Evolutionary conservation across 2,888 invertebrate genomes (phyloP).

Genomic region (Sympetrum striolatum): DNA sequence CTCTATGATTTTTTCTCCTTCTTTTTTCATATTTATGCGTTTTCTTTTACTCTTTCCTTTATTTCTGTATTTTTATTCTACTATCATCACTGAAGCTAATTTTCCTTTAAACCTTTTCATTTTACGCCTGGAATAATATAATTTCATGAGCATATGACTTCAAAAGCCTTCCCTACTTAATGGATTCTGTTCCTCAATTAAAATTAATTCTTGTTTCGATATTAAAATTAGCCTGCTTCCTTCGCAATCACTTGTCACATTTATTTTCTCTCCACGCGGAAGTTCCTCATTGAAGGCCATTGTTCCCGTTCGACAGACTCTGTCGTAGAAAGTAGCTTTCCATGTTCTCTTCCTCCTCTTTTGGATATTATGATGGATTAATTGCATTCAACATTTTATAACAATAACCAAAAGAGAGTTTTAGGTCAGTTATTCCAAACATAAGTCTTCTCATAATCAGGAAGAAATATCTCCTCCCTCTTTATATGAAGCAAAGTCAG

Average conservation of each 20-base stretch:
- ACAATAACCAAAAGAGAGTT: no score
- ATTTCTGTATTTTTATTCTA: background rate
- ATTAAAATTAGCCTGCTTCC: background rate
- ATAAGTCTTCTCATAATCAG: no score
- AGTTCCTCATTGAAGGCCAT: background rate
- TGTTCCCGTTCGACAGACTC: background rate
- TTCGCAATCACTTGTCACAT: background rate
- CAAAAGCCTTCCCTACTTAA: background rate
- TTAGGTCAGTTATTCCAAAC: no score
- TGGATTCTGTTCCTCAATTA: background rate
- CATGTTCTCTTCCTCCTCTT: no score
- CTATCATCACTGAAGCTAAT: background rate
- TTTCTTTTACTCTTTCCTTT: background rate
- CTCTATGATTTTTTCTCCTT: background rate
- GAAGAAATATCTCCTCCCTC: no score
- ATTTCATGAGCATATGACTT: background rate
- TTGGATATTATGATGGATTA: no score
- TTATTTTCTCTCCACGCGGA: background rate
- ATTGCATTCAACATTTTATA: no score
- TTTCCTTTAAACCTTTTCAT: background rate
- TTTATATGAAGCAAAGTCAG: no score
- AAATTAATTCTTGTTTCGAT: background rate
- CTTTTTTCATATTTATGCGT: background rate
- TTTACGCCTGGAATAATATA: background rate
- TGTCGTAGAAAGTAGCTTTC: background rate